Conservation (phyloP, 2,888 invertebrate genomes). For the Eupelmus urozonus region DNA sequence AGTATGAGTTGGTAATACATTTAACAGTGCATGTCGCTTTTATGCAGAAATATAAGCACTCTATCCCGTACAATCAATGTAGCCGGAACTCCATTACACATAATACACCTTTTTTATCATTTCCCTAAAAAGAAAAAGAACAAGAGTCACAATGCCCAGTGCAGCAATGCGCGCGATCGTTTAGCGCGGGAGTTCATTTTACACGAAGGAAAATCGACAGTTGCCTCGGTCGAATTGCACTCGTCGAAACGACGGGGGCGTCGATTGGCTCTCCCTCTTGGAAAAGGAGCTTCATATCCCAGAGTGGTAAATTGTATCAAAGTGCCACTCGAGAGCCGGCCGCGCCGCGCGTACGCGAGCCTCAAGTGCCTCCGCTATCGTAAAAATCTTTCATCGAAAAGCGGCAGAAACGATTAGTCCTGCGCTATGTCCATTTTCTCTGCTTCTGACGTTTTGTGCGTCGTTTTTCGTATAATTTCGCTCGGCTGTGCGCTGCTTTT, state of each 20-base stretch:
- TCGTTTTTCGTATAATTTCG: background rate
- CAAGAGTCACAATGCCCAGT: too few species aligned
- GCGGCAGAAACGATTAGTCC: conserved; percentile 26
- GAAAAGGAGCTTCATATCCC: conserved; percentile 38
- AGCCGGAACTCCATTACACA: too few species aligned
- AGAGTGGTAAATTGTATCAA: conserved; percentile 53
- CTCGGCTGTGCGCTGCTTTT: too few species aligned
- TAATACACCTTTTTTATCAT: background rate
- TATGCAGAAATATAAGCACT: too few species aligned
- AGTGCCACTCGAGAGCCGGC: conserved; percentile 40
- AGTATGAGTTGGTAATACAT: too few species aligned
- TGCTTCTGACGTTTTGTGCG: background rate
- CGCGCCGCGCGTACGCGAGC: background rate
- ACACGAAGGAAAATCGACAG: conserved; percentile 32
- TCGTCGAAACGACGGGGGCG: conserved; percentile 38
- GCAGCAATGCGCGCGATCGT: background rate
- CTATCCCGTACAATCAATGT: too few species aligned
- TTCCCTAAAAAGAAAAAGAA: background rate
- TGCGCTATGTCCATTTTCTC: background rate
- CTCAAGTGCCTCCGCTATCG: conserved; percentile 4
- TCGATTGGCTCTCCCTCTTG: conserved; percentile 22
- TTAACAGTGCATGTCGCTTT: too few species aligned
- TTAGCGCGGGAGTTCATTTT: conserved; percentile 16
- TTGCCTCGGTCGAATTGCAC: conserved; percentile 47
- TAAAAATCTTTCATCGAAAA: conserved; percentile 48